phyloP scores from a whole-genome alignment of 2,797 vertebrate species.

The Phyllotis vaccarum region DNA sequence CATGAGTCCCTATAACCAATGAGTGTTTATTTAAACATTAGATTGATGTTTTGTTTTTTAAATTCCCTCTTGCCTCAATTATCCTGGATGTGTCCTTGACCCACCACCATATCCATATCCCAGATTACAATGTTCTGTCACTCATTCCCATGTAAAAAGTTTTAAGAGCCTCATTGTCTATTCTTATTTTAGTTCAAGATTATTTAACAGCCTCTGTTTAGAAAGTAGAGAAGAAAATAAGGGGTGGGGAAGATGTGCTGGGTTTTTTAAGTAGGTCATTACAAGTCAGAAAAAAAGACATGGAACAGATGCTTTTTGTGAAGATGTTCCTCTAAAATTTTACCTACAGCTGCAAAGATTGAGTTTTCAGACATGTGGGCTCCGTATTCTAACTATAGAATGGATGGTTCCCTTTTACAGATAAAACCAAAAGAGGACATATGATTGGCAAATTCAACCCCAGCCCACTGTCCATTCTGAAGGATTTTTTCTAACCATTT shows the following conservation, averaged over 20 bases:
- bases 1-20: not conserved
- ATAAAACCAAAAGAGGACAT: not conserved
- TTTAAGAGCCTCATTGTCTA: not conserved
- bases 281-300: not conserved
- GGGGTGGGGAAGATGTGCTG: not conserved
- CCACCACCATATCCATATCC: not conserved
- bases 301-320: not conserved
- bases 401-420: not conserved
- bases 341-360: not conserved
- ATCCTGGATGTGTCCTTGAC: not conserved
- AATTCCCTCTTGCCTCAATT: not conserved
- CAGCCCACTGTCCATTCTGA: not conserved
- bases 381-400: not conserved
- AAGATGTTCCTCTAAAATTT: not conserved
- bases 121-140: not conserved
- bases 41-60: not conserved
- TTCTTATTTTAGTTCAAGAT: not conserved
- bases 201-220: not conserved
- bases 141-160: not conserved
- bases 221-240: not conserved
- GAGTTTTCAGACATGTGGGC: not conserved
- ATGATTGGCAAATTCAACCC: not conserved
- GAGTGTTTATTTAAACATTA: not conserved
- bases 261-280: not conserved
- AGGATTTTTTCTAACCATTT: not conserved